These are phyloP conservation scores for Cardinalis cardinalis DNA, from an alignment of 2,113 vertebrate species.

Conservation along the genomic window DNA sequence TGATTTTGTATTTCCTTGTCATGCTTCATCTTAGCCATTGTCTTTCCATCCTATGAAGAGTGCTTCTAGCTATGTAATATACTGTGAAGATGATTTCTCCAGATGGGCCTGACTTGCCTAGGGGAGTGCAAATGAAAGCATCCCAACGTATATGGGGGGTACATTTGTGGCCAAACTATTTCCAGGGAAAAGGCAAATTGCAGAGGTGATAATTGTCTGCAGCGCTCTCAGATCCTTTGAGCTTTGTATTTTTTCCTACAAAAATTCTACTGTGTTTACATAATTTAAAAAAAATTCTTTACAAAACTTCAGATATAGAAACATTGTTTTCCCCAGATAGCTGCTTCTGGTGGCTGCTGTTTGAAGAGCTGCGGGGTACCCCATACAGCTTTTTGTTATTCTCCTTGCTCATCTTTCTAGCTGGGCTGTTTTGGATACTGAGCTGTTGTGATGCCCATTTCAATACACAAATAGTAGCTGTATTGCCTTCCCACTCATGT, in stretches of 20 bases:
- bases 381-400: not conserved
- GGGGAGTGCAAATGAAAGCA: not conserved
- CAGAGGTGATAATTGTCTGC: not conserved
- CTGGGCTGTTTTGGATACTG: not conserved
- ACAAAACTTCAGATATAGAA: not conserved
- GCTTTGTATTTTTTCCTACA: not conserved
- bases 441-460: not conserved
- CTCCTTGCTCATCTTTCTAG: not conserved
- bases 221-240: not conserved
- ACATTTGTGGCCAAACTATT: not conserved
- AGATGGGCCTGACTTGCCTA: not conserved
- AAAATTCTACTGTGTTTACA: not conserved
- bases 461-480: not conserved
- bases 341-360: not conserved
- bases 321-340: not conserved
- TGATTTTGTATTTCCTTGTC: not conserved
- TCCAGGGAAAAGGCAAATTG: not conserved
- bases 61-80: not conserved
- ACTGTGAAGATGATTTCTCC: not conserved
- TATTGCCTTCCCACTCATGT: not conserved
- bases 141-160: not conserved
- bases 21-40: not conserved
- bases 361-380: not conserved
- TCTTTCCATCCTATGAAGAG: not conserved
- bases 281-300: not conserved